These are phyloP conservation scores for Bradypodion pumilum DNA, from an alignment of 2,797 vertebrate genomes.

Conservation along the genomic window DNA sequence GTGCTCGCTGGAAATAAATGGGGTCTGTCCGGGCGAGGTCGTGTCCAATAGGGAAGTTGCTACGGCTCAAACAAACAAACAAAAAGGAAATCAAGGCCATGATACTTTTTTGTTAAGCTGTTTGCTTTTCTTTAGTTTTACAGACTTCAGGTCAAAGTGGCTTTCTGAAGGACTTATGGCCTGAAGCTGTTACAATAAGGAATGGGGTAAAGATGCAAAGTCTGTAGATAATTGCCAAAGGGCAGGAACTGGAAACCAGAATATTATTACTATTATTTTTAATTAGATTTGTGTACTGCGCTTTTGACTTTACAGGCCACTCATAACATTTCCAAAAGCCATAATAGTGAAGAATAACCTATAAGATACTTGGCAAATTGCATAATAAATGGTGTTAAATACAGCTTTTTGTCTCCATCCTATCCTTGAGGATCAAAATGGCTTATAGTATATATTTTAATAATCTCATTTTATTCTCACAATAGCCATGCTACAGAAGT, in stretches of 20 bases:
- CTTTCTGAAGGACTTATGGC: constrained; percentile 6
- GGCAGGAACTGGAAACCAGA: constrained; percentile 5
- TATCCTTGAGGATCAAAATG: not conserved
- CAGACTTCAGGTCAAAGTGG: not conserved
- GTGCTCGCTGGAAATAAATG: not conserved
- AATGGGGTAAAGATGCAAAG: constrained; percentile 8
- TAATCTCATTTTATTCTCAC: constrained; percentile 13
- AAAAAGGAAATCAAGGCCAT: not conserved
- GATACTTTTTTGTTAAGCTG: not conserved
- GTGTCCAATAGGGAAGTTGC: not conserved
- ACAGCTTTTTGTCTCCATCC: not conserved
- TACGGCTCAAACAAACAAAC: not conserved
- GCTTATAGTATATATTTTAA: constrained; percentile 12
- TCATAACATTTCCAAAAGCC: not conserved
- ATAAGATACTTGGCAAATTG: not conserved
- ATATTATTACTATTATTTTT: too few species aligned
- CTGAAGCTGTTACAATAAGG: constrained; percentile 8
- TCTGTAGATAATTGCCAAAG: constrained; percentile 1
- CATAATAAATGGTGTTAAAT: not conserved
- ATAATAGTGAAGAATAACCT: not conserved
- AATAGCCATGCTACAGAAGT: not conserved
- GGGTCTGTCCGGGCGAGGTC: not conserved
- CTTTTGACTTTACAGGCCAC: too few species aligned
- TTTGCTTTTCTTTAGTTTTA: not conserved
- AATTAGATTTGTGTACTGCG: too few species aligned